Evolutionary conservation across 2,113 vertebrate species (phyloP).

Genomic region (Mus pahari): DNA sequence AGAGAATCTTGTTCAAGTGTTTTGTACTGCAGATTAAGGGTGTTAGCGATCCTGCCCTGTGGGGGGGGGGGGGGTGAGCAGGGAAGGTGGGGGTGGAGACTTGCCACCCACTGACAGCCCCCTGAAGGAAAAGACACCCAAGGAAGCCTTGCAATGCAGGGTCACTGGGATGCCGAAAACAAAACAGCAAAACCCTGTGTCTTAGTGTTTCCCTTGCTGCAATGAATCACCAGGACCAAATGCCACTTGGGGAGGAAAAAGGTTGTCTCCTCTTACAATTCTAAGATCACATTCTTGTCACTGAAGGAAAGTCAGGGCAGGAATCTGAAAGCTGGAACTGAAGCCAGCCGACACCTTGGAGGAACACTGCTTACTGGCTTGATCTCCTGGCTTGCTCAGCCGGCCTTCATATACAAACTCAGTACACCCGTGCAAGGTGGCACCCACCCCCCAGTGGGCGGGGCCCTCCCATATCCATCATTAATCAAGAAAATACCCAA

Average conservation of each 20-base stretch:
- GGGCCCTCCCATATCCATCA: not conserved
- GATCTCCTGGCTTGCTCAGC: not conserved
- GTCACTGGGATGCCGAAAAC: not conserved
- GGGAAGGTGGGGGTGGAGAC: not conserved
- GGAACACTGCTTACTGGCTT: not conserved
- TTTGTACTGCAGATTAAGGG: not conserved
- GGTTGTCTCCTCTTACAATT: not conserved
- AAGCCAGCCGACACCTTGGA: not conserved
- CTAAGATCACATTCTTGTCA: not conserved
- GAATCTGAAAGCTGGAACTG: not conserved
- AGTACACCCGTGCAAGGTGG: too few species aligned
- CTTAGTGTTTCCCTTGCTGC: not conserved
- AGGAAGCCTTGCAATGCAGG: not conserved
- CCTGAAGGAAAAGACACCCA: not conserved
- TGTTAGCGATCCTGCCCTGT: not conserved
- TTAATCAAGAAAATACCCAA: not conserved
- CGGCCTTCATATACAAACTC: too few species aligned
- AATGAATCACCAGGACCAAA: not conserved
- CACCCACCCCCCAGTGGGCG: not conserved
- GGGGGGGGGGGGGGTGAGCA: accelerated
- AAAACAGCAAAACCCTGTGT: not conserved
- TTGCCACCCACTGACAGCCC: too few species aligned
- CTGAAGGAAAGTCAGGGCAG: not conserved
- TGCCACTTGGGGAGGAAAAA: too few species aligned
- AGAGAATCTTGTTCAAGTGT: not conserved